Evolutionary conservation across 2,888 invertebrate species (phyloP).

Genomic region (Napeogenes sylphis): DNA sequence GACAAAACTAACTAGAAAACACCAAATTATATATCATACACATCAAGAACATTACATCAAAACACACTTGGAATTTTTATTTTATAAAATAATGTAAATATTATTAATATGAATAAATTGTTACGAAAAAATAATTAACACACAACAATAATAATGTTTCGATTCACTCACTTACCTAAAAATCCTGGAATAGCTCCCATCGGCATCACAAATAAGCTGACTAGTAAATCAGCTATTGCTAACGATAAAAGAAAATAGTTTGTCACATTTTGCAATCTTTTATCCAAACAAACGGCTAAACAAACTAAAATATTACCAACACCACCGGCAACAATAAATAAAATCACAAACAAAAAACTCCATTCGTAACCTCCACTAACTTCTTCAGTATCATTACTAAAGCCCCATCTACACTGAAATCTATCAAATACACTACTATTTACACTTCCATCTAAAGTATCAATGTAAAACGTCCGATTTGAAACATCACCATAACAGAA

Average conservation of each 20-base stretch:
- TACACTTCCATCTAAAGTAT: constrained; percentile 42
- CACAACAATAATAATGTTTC: background rate
- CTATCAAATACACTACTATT: constrained; percentile 43
- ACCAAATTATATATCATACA: no score
- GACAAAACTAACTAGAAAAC: no score
- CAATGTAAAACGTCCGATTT: constrained; percentile 62
- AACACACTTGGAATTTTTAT: no score
- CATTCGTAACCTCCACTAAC: constrained; percentile 80
- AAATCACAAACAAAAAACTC: constrained; percentile 89
- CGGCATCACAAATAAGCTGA: constrained; percentile 97
- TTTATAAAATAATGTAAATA: no score
- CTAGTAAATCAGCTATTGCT: constrained; percentile 95
- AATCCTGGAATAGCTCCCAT: constrained; percentile 95
- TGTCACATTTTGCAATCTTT: constrained; percentile 94
- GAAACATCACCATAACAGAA: constrained; percentile 51
- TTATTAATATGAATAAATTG: no score
- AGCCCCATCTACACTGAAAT: constrained; percentile 64
- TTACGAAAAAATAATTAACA: background rate
- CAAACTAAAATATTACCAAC: constrained; percentile 96
- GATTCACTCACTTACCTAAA: constrained; percentile 82
- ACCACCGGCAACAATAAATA: constrained; percentile 92
- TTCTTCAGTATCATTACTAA: constrained; percentile 47
- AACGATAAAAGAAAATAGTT: constrained; percentile 96
- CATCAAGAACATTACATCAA: no score
- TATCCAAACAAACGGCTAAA: constrained; percentile 93